Base-by-base conservation (phyloP, 2,888 invertebrate genomes). In the Pecten maximus region DNA sequence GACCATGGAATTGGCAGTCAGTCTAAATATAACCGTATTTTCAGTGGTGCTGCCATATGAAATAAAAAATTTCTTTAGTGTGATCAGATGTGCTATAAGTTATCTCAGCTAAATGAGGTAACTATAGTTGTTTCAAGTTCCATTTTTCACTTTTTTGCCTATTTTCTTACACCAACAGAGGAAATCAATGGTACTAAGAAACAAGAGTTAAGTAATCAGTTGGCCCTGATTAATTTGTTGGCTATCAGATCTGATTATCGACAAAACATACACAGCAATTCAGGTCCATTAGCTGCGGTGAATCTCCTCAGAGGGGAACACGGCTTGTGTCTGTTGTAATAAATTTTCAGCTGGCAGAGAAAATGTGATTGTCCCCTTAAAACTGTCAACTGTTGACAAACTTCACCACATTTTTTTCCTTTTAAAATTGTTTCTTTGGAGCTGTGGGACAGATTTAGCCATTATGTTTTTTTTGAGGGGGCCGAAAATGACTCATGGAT, bases 331-430 rank as follows among this genome's bases (percentile, higher is more conserved):
- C 74, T 74, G 74, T 74, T 74, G 74, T 74, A 74, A 74, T 74
- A 74, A 35, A 74, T 74, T 28, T 74, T 74, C 35, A 74, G 74
- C 28, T 74, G 35, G 74, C 74, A 35, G 74, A 74, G 74, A 74
- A 74, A 74, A 74, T 74, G 74, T 74, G 74, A 74, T 74, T 74
- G 74, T 74, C 74, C 28, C 74, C 74, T 35, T 74, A 74, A 35
- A 74, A 74, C 74, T 74, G 74, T 74, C 74, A 74, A 74, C 74
- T 74, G 74, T 28, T 74, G 74, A 74, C 74, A 74, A 74, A 74
- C 74, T 74, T 35, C 10, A 35, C 23, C 35, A 35, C 28, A 8
- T 28, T 74, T 74, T 74, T 74, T 28, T 35, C 74, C 74, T 23
- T 74, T 74, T 74, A 35, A 74, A 74, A 6, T 74, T 54, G 19